phyloP scores from a whole-genome alignment of 2,113 vertebrate species.

The Brachionichthys hirsutus region DNA sequence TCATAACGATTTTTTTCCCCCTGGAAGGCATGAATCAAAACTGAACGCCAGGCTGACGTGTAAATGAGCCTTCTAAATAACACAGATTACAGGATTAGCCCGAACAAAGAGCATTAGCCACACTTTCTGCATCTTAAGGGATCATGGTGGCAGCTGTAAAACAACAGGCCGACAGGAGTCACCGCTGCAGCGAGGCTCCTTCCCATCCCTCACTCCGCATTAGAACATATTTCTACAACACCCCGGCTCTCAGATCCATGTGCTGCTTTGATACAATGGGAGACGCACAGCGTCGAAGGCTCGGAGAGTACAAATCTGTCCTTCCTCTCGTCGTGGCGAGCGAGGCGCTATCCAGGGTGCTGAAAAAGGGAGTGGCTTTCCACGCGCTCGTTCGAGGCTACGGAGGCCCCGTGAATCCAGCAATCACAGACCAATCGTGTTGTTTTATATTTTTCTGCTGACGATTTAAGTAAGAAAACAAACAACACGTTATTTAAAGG shows the following conservation, averaged over 20 bases:
- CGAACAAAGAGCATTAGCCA: slow-evolving; percentile 81
- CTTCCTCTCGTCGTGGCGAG: slow-evolving; percentile 42
- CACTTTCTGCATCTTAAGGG: slow-evolving; percentile 77
- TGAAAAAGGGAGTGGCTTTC: slow-evolving; percentile 79
- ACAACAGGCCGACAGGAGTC: slow-evolving; percentile 75
- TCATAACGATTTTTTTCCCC: slow-evolving; percentile 31
- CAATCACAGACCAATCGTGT: slow-evolving; percentile 6
- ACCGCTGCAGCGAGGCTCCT: slow-evolving; percentile 40
- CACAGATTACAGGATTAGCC: slow-evolving; percentile 81
- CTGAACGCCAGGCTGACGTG: slow-evolving; percentile 60
- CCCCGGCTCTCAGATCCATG: slow-evolving; percentile 29
- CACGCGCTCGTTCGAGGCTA: slow-evolving; percentile 22
- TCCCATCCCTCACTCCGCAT: neutral
- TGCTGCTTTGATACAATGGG: slow-evolving; percentile 53
- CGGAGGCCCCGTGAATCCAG: slow-evolving; percentile 28
- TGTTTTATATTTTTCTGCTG: slow-evolving; percentile 3
- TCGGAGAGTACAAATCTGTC: slow-evolving; percentile 46
- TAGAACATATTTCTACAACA: slow-evolving; percentile 53
- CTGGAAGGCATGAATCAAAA: slow-evolving; percentile 55
- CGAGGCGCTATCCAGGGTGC: slow-evolving; percentile 80
- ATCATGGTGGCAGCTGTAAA: slow-evolving; percentile 80
- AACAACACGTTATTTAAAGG: slow-evolving; percentile 8
- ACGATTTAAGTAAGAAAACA: neutral
- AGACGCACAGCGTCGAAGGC: slow-evolving; percentile 57
- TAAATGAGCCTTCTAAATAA: slow-evolving; percentile 79